Conservation (phyloP, 1,140 invertebrate genomes). For the Drosophila micromelanica region DNA sequence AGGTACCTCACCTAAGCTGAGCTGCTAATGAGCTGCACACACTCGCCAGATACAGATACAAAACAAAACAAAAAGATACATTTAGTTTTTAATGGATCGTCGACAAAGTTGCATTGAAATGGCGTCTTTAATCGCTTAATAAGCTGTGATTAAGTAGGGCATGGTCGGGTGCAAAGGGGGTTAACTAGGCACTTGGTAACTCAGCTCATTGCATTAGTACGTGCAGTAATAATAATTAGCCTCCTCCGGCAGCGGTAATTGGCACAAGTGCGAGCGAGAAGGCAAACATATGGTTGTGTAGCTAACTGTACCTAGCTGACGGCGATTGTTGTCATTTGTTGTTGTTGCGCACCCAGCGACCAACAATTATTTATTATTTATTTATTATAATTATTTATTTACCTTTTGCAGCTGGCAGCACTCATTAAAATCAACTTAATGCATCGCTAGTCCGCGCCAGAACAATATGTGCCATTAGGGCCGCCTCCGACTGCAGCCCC, state of each 20-base stretch:
- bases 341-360: slow-evolving; percentile 16
- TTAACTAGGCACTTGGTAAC: slow-evolving; percentile 3
- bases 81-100: slow-evolving; percentile 25
- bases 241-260: slow-evolving; percentile 19
- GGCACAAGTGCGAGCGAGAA: slow-evolving; percentile 32
- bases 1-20: slow-evolving; percentile 2
- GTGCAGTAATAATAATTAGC: slow-evolving; percentile 25
- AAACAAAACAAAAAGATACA: neutral
- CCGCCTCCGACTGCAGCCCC: slow-evolving; percentile 28
- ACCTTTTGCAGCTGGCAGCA: slow-evolving; percentile 46
- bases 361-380: slow-evolving; percentile 68
- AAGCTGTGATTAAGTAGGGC: slow-evolving; percentile 39
- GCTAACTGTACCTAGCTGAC: slow-evolving; percentile 33
- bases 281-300: neutral
- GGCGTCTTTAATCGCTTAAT: slow-evolving; percentile 64
- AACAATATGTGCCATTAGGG: slow-evolving; percentile 51
- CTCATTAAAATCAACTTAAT: slow-evolving; percentile 77
- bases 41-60: slow-evolving; percentile 11
- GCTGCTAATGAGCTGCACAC: slow-evolving; percentile 36
- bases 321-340: slow-evolving; percentile 2
- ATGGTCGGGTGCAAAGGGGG: slow-evolving; percentile 7
- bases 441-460: slow-evolving; percentile 20
- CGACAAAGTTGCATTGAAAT: slow-evolving; percentile 72
- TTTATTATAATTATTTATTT: slow-evolving; percentile 83
- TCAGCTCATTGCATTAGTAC: slow-evolving; percentile 19